Percentiles rank a stretch among this genome's conserved stretches.
These are phyloP conservation scores for Lamellibrachia satsuma DNA, from an alignment of 2,888 invertebrate genomes.

Conservation along the genomic window DNA sequence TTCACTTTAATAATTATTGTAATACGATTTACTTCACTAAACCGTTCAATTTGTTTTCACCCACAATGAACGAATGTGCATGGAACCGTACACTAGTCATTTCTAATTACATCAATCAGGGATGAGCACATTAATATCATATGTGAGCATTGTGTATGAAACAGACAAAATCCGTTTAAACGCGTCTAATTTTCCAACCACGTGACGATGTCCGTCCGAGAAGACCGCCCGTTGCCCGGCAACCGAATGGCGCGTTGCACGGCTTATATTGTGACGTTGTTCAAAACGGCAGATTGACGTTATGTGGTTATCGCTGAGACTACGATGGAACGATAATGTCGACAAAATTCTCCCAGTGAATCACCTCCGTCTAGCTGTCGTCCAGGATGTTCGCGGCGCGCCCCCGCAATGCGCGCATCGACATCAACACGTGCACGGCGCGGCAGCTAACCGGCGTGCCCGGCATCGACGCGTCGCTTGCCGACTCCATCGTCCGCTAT, in stretches of 20 bases:
- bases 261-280: conserved; percentile 12
- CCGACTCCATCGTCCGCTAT: background rate
- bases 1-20: background rate
- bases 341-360: background rate
- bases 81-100: background rate
- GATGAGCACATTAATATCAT: background rate
- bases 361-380: conserved; percentile 13
- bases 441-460: background rate
- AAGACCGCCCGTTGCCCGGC: conserved; percentile 11
- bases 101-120: background rate
- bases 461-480: background rate
- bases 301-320: conserved; percentile 6
- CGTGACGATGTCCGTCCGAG: conserved; percentile 3
- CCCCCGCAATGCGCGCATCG: background rate
- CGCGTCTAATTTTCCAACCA: background rate
- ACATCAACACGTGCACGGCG: conserved; percentile 17
- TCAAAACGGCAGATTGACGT: conserved; percentile 17
- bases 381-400: background rate
- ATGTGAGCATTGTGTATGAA: background rate
- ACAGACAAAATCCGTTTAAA: background rate
- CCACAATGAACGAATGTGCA: background rate
- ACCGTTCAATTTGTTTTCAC: conserved; percentile 6
- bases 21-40: background rate
- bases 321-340: conserved; percentile 6
- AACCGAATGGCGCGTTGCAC: conserved; percentile 7